These are phyloP conservation scores for Athripsodes cinereus DNA, from an alignment of 2,888 invertebrate genomes.

Conservation along the genomic window DNA sequence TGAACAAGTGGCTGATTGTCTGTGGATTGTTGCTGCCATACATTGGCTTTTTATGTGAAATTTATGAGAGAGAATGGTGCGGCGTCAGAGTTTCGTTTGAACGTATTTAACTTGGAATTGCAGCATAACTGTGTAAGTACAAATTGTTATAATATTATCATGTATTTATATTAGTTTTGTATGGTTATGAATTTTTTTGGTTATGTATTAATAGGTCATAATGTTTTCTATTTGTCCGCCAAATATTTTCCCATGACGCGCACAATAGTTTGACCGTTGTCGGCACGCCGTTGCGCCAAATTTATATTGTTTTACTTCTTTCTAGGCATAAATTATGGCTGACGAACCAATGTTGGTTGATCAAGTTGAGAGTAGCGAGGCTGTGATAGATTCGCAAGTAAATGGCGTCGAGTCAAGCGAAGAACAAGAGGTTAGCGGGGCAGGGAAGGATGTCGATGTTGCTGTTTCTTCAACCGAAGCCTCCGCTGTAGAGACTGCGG, in stretches of 20 bases:
- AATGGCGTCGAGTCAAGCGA: conserved; percentile 19
- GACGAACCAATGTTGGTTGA: conserved; percentile 19
- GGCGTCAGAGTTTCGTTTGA: background rate
- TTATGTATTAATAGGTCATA: conserved; percentile 16
- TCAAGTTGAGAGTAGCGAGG: conserved; percentile 14
- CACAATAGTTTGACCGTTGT: conserved; percentile 18
- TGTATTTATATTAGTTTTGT: background rate
- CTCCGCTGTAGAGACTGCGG: background rate
- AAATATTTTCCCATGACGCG: conserved; percentile 24
- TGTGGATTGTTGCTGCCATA: background rate
- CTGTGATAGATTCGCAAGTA: conserved; percentile 11
- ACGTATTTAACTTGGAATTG: background rate
- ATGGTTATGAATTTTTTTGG: conserved; percentile 9
- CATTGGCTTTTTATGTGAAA: background rate
- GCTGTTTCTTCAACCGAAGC: conserved; percentile 1
- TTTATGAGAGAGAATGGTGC: background rate
- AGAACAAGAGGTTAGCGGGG: conserved; percentile 12
- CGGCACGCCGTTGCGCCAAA: conserved; percentile 3
- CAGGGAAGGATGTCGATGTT: conserved; percentile 16
- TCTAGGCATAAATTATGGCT: conserved; percentile 20
- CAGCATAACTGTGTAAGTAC: background rate
- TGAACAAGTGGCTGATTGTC: background rate
- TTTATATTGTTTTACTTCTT: conserved; percentile 11
- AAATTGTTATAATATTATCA: background rate
- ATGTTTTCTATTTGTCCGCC: conserved; percentile 19